Conservation (phyloP, 2,113 vertebrate genomes). For the Rhodinocichla rosea region DNA sequence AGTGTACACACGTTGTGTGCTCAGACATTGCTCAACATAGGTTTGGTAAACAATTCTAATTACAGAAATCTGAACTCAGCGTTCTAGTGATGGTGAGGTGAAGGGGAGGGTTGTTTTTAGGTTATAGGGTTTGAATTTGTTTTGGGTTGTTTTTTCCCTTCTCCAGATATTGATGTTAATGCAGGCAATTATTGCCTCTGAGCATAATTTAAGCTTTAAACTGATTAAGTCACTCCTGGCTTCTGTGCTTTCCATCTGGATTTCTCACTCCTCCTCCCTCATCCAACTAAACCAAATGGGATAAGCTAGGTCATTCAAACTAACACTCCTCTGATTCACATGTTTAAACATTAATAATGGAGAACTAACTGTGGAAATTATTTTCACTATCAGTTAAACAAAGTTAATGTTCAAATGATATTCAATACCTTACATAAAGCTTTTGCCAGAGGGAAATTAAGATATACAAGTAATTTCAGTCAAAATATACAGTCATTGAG, state of each 20-base stretch:
- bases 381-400: neutral
- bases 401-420: neutral
- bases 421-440: neutral
- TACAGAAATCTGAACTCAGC: neutral
- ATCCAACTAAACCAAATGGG: neutral
- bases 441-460: neutral
- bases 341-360: neutral
- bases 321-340: neutral
- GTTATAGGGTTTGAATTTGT: neutral
- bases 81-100: neutral
- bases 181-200: neutral
- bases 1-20: neutral
- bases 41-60: conserved; percentile 3
- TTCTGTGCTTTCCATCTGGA: neutral
- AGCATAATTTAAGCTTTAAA: neutral
- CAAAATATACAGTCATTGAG: neutral
- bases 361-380: conserved; percentile 14
- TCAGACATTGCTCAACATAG: neutral
- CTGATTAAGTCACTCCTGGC: neutral
- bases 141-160: neutral
- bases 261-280: neutral
- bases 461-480: neutral
- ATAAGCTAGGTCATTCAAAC: neutral
- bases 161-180: neutral
- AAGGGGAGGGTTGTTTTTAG: neutral